Conservation (phyloP, 1,140 invertebrate species). For the Drosophila orosa region DNA sequence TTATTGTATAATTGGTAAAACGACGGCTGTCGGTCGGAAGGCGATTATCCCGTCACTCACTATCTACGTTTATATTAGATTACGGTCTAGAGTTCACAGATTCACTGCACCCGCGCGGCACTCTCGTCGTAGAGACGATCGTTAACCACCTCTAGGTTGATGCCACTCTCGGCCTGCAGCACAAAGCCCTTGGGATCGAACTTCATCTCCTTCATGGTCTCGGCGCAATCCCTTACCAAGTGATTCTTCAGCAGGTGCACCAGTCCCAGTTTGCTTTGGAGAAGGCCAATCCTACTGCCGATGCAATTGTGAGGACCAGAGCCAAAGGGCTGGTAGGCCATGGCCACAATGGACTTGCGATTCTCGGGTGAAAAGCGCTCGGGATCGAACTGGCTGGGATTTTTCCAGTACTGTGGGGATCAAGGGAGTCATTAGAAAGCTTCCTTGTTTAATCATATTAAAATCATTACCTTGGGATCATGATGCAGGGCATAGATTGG, state of each 20-base stretch:
- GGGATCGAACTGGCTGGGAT: conserved; percentile 88
- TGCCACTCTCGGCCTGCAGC: conserved; percentile 56
- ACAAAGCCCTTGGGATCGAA: conserved; percentile 69
- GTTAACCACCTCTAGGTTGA: conserved; percentile 63
- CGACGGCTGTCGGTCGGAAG: conserved; percentile 9
- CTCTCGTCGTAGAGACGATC: conserved; percentile 65
- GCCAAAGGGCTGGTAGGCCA: conserved; percentile 91
- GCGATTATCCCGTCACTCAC: conserved; percentile 13
- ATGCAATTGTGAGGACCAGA: conserved; percentile 91
- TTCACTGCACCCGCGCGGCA: neutral
- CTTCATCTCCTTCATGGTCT: conserved; percentile 52
- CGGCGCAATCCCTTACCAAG: conserved; percentile 38
- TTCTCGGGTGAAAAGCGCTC: conserved; percentile 87
- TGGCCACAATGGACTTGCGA: conserved; percentile 83
- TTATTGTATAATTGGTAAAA: conserved; percentile 12
- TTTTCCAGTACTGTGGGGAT: conserved; percentile 87
- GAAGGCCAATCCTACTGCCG: conserved; percentile 85
- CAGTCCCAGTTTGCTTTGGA: conserved; percentile 74
- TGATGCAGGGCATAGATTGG: conserved; percentile 71
- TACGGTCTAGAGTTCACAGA: neutral
- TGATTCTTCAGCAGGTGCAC: conserved; percentile 77
- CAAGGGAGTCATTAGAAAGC: conserved; percentile 82
- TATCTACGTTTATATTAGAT: neutral
- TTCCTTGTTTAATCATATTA: neutral
- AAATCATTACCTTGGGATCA: conserved; percentile 67